phyloP scores from a whole-genome alignment of 2,888 invertebrate genomes.

The Lasius platythorax region DNA sequence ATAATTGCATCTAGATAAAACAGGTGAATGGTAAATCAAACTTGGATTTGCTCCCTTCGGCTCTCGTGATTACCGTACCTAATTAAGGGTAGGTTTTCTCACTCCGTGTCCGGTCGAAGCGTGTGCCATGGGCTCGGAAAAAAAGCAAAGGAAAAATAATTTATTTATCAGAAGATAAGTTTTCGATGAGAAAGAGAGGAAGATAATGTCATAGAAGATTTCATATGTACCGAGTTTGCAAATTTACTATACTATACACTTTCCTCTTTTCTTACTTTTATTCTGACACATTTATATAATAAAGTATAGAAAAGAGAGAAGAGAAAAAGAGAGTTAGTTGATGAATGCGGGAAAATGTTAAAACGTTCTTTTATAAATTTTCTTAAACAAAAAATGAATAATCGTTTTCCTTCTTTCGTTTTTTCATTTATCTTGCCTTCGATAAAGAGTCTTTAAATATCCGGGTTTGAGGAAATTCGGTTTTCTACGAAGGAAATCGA shows the following conservation, averaged over 20 bases:
- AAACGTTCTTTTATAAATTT: background rate
- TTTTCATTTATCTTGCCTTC: slow-evolving; percentile 23
- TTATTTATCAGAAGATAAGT: slow-evolving; percentile 21
- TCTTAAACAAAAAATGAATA: background rate
- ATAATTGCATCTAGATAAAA: slow-evolving; percentile 84
- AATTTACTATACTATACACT: background rate
- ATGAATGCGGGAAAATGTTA: background rate
- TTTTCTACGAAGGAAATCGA: slow-evolving; percentile 47
- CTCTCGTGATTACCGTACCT: slow-evolving; percentile 74
- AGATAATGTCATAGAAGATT: slow-evolving; percentile 15
- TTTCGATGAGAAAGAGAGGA: background rate
- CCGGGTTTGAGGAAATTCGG: slow-evolving; percentile 44
- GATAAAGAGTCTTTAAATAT: slow-evolving; percentile 21
- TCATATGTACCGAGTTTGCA: background rate
- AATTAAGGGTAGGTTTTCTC: slow-evolving; percentile 72
- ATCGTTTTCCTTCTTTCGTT: background rate
- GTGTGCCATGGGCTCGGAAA: background rate
- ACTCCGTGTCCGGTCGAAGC: background rate
- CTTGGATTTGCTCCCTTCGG: slow-evolving; percentile 76
- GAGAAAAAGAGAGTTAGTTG: background rate
- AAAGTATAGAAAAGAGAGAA: background rate
- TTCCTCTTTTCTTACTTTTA: background rate
- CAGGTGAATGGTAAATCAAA: slow-evolving; percentile 83
- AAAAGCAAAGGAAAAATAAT: background rate
- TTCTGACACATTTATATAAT: background rate